Evolutionary conservation across 2,888 invertebrate genomes (phyloP).

Genomic region (Pseudococcus longispinus): DNA sequence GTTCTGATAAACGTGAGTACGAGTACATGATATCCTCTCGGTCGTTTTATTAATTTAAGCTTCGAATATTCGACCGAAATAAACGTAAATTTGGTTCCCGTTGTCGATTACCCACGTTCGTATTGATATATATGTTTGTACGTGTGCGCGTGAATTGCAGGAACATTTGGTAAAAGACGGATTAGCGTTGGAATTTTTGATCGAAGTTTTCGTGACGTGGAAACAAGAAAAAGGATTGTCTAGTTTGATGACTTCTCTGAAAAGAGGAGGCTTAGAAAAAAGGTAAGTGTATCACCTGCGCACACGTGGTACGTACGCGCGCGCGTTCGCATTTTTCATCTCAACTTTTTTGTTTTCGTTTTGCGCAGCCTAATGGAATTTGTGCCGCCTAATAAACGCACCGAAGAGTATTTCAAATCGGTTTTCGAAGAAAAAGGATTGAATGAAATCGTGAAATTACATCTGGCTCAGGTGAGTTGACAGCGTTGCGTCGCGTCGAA

Average conservation of each 20-base stretch:
- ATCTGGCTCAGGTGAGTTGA: constrained; percentile 65
- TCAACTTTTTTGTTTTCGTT: not conserved
- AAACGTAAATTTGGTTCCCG: no score
- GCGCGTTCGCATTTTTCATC: not conserved
- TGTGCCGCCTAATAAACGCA: constrained; percentile 91
- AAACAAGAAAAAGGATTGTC: constrained; percentile 88
- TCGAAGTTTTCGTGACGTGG: constrained; percentile 90
- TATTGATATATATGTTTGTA: no score
- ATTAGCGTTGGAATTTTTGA: constrained; percentile 91
- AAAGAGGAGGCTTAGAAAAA: constrained; percentile 80
- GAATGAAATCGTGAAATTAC: constrained; percentile 73
- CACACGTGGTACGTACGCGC: not conserved
- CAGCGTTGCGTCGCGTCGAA: no score
- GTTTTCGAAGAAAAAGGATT: constrained; percentile 82
- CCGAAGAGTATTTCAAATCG: constrained; percentile 83
- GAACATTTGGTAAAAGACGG: constrained; percentile 94
- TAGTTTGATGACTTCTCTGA: constrained; percentile 84
- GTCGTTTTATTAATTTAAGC: no score
- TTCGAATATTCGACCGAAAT: no score
- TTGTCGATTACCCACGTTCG: no score
- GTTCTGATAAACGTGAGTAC: constrained; percentile 75
- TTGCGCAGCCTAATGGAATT: constrained; percentile 82
- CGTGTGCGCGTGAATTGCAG: constrained; percentile 61
- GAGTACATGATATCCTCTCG: no score
- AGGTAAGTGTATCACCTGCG: constrained; percentile 62